Base-by-base conservation (phyloP, 2,797 vertebrate species). In the Anabas testudineus region DNA sequence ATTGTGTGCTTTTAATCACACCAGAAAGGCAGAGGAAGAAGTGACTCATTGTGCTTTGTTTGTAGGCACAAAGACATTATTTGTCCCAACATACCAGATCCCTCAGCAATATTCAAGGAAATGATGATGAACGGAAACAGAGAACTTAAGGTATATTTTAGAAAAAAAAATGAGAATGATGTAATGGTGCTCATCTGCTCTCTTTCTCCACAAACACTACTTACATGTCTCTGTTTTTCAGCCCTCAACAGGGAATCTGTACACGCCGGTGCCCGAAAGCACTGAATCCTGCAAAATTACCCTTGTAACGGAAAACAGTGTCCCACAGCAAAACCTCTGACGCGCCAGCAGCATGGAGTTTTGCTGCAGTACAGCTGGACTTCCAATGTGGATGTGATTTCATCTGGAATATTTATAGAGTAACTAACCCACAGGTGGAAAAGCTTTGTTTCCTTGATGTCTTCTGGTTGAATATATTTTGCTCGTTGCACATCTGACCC, bases 51-150 rank as follows among this genome's bases (percentile, higher is more conserved):
- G 0, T 34, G 1, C 6, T 65, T 0, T 56, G 1, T 70, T 64
- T 63, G 34, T 2, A 91, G 89, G 58, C 58, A 90, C 80, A 82
- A 55, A 0, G 7, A 36, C 3, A 82, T 91, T 1, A 10, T 91
- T 21, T 91, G 46, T 54, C 88, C 87, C 3, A 45, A 3, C 30
- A 59, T 87, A 19, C 89, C 87, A 0, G 86, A 89, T 36, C 90
- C 88, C 10, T 88, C 84, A 0, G 34, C 42, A 0, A 75, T 90
- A 63, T 81, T 92, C 60, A 90, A 91, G 77, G 84, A 81, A 49
- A 71, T 90, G 74, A 80, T 84, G 61, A 83, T 86, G 59, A 87
- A 46, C 0, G 80, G 67, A 60, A 84, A 60, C 65, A 88, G 39
- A 46, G 86, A 85, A 0, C 4, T 7, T 0, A 81, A 68, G 86